Evolutionary conservation across 2,888 invertebrate species (phyloP).

Genomic region (Cheilosia grossa): DNA sequence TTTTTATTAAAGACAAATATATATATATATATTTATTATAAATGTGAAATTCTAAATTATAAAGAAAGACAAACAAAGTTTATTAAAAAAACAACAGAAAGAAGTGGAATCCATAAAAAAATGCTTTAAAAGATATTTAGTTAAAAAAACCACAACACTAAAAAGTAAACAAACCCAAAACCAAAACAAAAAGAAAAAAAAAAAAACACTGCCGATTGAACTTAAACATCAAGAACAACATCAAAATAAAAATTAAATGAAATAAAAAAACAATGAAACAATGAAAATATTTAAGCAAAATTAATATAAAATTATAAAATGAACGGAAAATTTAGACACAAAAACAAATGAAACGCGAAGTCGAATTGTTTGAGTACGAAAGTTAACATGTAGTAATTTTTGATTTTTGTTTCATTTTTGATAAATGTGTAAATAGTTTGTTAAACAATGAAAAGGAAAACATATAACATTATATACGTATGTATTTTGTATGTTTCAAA

Average conservation of each 20-base stretch:
- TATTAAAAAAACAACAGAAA: constrained; percentile 30
- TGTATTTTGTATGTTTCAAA: constrained; percentile 34
- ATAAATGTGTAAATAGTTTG: constrained; percentile 73
- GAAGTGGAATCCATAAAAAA: constrained; percentile 76
- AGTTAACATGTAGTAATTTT: constrained; percentile 73
- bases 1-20: constrained; percentile 66
- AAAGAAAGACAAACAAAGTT: constrained; percentile 10
- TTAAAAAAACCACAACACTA: constrained; percentile 30
- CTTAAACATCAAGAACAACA: constrained; percentile 71
- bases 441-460: constrained; percentile 68
- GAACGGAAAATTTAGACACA: constrained; percentile 70
- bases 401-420: constrained; percentile 63
- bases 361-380: constrained; percentile 74
- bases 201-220: constrained; percentile 71
- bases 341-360: constrained; percentile 67
- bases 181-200: constrained; percentile 25
- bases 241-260: constrained; percentile 50
- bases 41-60: constrained; percentile 69
- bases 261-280: constrained; percentile 63
- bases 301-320: constrained; percentile 71
- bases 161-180: constrained; percentile 57
- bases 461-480: constrained; percentile 44
- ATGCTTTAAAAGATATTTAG: constrained; percentile 63
- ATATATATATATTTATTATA: constrained; percentile 70
- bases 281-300: constrained; percentile 71